Evolutionary conservation across 1,140 invertebrate genomes (phyloP).

Genomic region (Grapholita molesta): DNA sequence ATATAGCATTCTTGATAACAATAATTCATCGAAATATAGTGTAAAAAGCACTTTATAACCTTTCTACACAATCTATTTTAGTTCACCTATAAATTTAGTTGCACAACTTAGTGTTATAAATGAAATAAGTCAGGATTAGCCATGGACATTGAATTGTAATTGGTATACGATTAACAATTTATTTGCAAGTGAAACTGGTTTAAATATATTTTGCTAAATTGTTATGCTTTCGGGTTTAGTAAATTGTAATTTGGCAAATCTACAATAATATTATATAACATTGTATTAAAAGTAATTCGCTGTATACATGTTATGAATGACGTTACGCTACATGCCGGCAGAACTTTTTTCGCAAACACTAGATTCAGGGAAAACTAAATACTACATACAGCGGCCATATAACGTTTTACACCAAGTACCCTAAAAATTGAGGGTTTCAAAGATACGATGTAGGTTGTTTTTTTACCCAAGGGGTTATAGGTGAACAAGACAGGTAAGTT

Average conservation of each 20-base stretch:
- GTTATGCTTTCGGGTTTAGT: no score
- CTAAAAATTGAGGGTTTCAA: neutral
- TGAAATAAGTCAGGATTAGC: neutral
- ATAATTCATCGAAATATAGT: neutral
- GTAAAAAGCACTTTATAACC: neutral
- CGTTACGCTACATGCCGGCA: no score
- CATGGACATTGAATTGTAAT: conserved; percentile 1
- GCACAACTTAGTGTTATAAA: neutral
- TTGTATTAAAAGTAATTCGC: no score
- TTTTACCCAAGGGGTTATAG: neutral
- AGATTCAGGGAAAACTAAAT: no score
- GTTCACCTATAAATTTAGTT: neutral
- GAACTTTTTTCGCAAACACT: no score
- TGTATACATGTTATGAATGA: no score
- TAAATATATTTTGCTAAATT: neutral
- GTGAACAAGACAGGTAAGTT: no score
- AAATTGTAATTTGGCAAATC: no score
- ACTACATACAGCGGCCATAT: no score
- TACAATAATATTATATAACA: no score
- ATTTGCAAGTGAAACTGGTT: neutral
- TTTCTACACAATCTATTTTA: neutral
- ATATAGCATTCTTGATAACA: neutral
- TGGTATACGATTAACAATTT: conserved; percentile 4
- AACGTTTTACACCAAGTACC: no score
- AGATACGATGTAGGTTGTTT: neutral